Evolutionary conservation across 2,888 invertebrate genomes (phyloP).

Genomic region (Girardia tigrina): DNA sequence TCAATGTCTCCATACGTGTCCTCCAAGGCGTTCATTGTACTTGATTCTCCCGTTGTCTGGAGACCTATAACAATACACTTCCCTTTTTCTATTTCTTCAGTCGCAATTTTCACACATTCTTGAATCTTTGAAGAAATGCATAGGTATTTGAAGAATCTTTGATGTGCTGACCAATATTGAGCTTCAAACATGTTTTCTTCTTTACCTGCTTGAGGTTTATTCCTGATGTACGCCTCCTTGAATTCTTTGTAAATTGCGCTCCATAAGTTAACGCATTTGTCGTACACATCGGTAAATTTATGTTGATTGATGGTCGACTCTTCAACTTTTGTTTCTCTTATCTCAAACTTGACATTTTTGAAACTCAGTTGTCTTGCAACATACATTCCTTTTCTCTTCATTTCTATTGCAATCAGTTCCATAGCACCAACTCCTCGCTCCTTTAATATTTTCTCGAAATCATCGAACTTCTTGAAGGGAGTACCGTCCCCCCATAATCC

Average conservation of each 20-base stretch:
- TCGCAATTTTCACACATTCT: slow-evolving; percentile 54
- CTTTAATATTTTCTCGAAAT: slow-evolving; percentile 90
- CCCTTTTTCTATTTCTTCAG: slow-evolving; percentile 53
- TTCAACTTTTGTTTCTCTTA: slow-evolving; percentile 57
- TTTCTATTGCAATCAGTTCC: slow-evolving; percentile 99
- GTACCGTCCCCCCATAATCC: slow-evolving; percentile 96
- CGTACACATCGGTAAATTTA: slow-evolving; percentile 76
- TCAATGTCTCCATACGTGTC: slow-evolving; percentile 84
- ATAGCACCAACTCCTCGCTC: slow-evolving; percentile 94
- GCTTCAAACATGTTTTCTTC: slow-evolving; percentile 98
- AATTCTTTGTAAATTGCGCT: slow-evolving; percentile 83
- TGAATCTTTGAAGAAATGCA: slow-evolving; percentile 88
- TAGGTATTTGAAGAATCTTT: slow-evolving; percentile 93
- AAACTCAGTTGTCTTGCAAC: slow-evolving; percentile 95
- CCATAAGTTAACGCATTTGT: slow-evolving; percentile 68
- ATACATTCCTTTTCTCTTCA: slow-evolving; percentile 95
- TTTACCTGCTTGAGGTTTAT: slow-evolving; percentile 73
- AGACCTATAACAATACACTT: slow-evolving; percentile 95
- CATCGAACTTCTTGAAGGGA: slow-evolving; percentile 78
- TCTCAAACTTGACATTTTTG: slow-evolving; percentile 82
- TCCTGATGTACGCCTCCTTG: slow-evolving; percentile 78
- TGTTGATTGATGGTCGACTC: slow-evolving; percentile 70
- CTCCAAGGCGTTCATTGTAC: slow-evolving; percentile 87
- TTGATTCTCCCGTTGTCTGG: slow-evolving; percentile 94
- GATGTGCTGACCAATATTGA: slow-evolving; percentile 98